Percentiles rank a stretch among this genome's conserved stretches.
Evolutionary conservation across 2,888 invertebrate genomes (phyloP).

Genomic region (Drosophila maculinotata): DNA sequence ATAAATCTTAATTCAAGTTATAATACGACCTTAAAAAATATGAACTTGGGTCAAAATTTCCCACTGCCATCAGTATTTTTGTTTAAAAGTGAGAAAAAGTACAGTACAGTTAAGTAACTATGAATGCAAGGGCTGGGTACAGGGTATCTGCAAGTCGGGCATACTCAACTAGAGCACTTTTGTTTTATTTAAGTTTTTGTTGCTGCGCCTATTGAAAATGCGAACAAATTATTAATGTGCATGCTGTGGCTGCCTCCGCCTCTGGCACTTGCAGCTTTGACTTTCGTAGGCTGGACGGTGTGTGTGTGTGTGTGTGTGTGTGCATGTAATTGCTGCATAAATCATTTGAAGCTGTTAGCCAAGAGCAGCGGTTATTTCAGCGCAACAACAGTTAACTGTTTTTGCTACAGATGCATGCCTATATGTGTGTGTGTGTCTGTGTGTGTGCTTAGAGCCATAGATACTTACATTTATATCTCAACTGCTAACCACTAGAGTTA

Average conservation of each 20-base stretch:
- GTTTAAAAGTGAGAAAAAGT: too few relatives aligned
- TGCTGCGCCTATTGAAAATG: slow-evolving; percentile 61
- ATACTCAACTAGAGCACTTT: neutral
- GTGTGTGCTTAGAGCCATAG: slow-evolving; percentile 5
- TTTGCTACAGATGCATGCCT: slow-evolving; percentile 47
- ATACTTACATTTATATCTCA: slow-evolving; percentile 48
- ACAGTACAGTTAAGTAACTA: too few relatives aligned
- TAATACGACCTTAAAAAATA: too few relatives aligned
- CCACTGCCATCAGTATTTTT: too few relatives aligned
- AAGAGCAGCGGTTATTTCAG: slow-evolving; percentile 61
- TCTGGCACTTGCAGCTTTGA: slow-evolving; percentile 29
- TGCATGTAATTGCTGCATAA: slow-evolving; percentile 73
- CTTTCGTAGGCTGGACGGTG: slow-evolving; percentile 43
- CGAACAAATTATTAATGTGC: slow-evolving; percentile 70
- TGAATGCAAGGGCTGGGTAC: too few relatives aligned
- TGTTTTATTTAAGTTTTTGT: slow-evolving; percentile 16
- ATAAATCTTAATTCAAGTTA: too few relatives aligned
- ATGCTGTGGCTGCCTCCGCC: slow-evolving; percentile 10
- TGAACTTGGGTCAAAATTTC: too few relatives aligned
- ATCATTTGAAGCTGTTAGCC: slow-evolving; percentile 67
- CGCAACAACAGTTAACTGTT: slow-evolving; percentile 61
- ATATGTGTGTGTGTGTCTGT: slow-evolving; percentile 14
- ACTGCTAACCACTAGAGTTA: slow-evolving; percentile 33
- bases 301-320: slow-evolving; percentile 20
- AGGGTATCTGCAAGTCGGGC: too few relatives aligned